Evolutionary conservation across 1,140 invertebrate species (phyloP).

Genomic region (Drosophila nigromelanica): DNA sequence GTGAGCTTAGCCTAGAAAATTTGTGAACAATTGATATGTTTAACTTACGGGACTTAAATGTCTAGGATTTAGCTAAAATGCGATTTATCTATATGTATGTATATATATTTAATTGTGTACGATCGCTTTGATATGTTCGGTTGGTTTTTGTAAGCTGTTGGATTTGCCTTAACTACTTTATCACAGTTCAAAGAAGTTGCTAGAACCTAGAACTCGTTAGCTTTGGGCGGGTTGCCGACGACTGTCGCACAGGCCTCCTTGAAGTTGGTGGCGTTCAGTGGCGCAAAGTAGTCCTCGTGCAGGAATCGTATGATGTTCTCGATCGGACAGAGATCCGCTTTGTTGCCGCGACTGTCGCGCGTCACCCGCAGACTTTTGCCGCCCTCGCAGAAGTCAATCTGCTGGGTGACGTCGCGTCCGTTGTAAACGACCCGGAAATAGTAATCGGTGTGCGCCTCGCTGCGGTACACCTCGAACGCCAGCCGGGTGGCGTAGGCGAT

Average conservation of each 20-base stretch:
- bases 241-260: conserved; percentile 89
- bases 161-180: conserved; percentile 64
- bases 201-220: conserved; percentile 72
- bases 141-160: background rate
- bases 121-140: conserved; percentile 45
- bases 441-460: conserved; percentile 85
- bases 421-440: conserved; percentile 94
- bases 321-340: conserved; percentile 90
- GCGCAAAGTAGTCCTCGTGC: conserved; percentile 92
- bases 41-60: conserved; percentile 16
- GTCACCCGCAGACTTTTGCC: conserved; percentile 84
- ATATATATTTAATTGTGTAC: conserved; percentile 17
- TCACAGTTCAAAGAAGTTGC: conserved; percentile 63
- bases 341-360: conserved; percentile 84
- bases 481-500: conserved; percentile 92
- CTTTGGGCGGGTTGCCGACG: conserved; percentile 68
- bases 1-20: conserved; percentile 11
- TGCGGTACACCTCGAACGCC: conserved; percentile 92
- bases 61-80: conserved; percentile 31
- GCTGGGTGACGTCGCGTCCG: conserved; percentile 93
- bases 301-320: conserved; percentile 93
- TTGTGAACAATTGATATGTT: conserved; percentile 38
- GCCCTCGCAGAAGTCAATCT: conserved; percentile 91
- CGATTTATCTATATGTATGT: conserved; percentile 4
- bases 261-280: conserved; percentile 92